Evolutionary conservation across 2,888 invertebrate species (phyloP).

Genomic region (Leptinotarsa juncta): DNA sequence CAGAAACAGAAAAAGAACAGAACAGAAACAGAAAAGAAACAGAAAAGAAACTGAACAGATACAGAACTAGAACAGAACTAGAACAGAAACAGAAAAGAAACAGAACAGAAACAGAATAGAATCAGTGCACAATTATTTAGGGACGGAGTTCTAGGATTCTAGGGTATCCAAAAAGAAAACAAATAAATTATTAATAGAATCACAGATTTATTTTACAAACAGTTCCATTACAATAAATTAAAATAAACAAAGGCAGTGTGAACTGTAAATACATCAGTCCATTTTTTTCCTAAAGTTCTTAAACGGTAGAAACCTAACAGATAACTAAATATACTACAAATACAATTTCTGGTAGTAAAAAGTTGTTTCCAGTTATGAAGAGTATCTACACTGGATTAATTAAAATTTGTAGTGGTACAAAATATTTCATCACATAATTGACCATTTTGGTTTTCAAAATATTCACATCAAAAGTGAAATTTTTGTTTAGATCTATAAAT

Average conservation of each 20-base stretch:
- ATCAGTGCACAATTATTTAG: too few relatives aligned
- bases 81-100: too few relatives aligned
- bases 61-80: too few relatives aligned
- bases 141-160: too few relatives aligned
- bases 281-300: slow-evolving; percentile 41
- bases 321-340: slow-evolving; percentile 25
- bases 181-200: slow-evolving; percentile 55
- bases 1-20: too few relatives aligned
- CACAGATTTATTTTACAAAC: slow-evolving; percentile 66
- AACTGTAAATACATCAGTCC: slow-evolving; percentile 51
- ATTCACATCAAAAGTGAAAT: slow-evolving; percentile 2
- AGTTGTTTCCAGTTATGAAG: background rate
- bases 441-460: slow-evolving; percentile 6
- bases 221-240: slow-evolving; percentile 62
- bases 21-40: too few relatives aligned
- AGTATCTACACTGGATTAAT: background rate
- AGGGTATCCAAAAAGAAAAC: background rate
- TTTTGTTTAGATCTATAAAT: background rate
- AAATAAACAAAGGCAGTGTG: slow-evolving; percentile 57
- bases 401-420: slow-evolving; percentile 11
- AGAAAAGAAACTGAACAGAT: too few relatives aligned
- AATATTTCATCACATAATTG: slow-evolving; percentile 16
- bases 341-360: slow-evolving; percentile 26
- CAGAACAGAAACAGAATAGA: too few relatives aligned
- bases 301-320: slow-evolving; percentile 31